These are phyloP conservation scores for Torymus aiolomorphi DNA, from an alignment of 2,888 invertebrate species.

Conservation along the genomic window DNA sequence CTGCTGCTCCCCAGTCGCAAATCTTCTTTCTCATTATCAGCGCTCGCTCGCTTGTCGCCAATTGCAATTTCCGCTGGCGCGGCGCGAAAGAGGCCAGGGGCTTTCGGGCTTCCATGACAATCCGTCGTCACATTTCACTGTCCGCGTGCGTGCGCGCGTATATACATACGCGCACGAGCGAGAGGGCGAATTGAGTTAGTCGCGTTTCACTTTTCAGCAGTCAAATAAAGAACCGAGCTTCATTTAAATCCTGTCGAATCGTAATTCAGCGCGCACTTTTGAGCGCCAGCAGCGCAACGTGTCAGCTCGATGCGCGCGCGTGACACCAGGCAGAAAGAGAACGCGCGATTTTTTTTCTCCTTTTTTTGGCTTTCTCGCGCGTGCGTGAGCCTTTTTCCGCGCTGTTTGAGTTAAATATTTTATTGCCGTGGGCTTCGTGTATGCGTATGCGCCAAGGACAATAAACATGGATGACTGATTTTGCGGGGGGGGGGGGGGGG, in stretches of 20 bases:
- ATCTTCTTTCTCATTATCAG: conserved; percentile 57
- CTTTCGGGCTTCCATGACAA: conserved; percentile 46
- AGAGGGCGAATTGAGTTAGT: conserved; percentile 47
- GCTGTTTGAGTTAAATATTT: conserved; percentile 38
- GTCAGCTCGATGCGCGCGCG: conserved; percentile 28
- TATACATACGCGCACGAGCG: not conserved
- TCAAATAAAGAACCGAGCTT: conserved; percentile 53
- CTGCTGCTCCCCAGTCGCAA: conserved; percentile 38
- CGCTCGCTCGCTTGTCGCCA: conserved; percentile 12
- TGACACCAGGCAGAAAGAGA: too few relatives aligned
- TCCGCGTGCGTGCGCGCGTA: not conserved
- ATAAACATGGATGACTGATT: conserved; percentile 23
- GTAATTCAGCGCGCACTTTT: conserved; percentile 45
- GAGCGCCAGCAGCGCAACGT: not conserved
- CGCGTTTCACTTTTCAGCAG: conserved; percentile 55
- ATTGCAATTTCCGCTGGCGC: conserved; percentile 46
- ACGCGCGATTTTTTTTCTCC: not conserved
- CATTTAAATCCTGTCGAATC: conserved; percentile 53
- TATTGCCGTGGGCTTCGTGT: conserved; percentile 26
- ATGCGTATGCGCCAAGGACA: not conserved
- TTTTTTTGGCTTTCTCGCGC: not conserved
- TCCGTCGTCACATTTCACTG: conserved; percentile 52
- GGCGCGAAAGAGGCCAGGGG: not conserved
- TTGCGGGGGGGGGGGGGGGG: not conserved
- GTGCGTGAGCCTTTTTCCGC: not conserved